A percentile compares a stretch with the other conserved stretches of the same genome.
Conservation (phyloP, 2,113 vertebrate species). For the Sakesphorus luctuosus region DNA sequence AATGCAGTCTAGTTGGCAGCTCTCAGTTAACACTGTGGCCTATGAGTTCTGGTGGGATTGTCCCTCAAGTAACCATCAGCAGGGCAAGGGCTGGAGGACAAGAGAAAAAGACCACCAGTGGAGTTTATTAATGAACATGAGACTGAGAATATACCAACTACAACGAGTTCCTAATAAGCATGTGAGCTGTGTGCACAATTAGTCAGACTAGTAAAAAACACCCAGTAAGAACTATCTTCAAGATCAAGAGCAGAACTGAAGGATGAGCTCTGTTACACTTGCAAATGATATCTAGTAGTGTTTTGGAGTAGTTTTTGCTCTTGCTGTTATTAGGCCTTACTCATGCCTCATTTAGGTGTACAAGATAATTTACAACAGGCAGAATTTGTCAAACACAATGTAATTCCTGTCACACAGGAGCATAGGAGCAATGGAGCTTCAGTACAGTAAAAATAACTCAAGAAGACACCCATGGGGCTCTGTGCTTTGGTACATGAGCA, state of each 20-base stretch:
- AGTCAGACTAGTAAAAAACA: neutral
- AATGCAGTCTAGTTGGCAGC: neutral
- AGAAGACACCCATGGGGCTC: neutral
- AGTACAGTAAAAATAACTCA: neutral
- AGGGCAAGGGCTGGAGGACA: neutral
- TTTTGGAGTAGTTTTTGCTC: neutral
- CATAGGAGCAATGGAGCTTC: neutral
- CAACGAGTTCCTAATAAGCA: neutral
- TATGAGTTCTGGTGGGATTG: neutral
- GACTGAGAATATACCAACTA: neutral
- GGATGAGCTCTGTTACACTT: neutral
- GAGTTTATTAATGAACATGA: neutral
- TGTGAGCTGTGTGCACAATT: rapidly evolving
- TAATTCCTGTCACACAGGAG: neutral
- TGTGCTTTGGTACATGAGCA: rapidly evolving
- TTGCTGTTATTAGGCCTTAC: neutral
- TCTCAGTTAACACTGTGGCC: neutral
- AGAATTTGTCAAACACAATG: neutral
- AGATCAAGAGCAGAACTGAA: neutral
- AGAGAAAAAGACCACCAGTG: neutral
- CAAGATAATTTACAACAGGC: neutral
- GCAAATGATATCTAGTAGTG: neutral
- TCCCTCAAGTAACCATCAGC: neutral
- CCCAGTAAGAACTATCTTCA: neutral
- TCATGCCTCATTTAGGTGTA: neutral